Conservation (phyloP, 92 coral and sea anemone species). For the Paramuricea clavata region DNA sequence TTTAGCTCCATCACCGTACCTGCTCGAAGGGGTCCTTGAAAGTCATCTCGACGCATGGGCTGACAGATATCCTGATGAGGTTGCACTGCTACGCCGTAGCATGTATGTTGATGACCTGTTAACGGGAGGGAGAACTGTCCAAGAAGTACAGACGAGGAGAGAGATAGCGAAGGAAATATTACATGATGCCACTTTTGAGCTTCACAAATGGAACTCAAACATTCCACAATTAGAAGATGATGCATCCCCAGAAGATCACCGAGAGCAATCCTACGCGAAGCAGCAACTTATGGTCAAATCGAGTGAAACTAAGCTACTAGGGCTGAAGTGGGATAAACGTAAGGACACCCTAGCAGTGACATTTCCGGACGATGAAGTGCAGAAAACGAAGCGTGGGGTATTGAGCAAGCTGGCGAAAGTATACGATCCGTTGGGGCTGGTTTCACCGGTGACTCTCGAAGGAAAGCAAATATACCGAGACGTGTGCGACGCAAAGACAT, state of each 20-base stretch:
- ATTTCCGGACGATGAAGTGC: too few relatives aligned
- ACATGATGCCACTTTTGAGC: too few relatives aligned
- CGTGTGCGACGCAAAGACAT: background rate
- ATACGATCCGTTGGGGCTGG: too few relatives aligned
- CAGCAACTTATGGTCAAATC: too few relatives aligned
- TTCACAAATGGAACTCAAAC: background rate
- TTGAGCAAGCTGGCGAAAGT: too few relatives aligned
- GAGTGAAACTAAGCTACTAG: too few relatives aligned
- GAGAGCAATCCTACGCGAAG: background rate
- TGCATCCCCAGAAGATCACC: background rate
- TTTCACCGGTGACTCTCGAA: background rate
- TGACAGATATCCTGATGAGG: conserved; percentile 22
- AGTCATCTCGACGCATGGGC: conserved; percentile 45
- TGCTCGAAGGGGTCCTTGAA: conserved; percentile 35
- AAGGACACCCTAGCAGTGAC: too few relatives aligned
- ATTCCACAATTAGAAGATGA: background rate
- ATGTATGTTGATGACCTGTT: background rate
- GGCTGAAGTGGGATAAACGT: background rate
- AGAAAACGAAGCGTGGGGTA: too few relatives aligned
- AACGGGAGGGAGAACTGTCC: background rate
- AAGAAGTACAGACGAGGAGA: background rate
- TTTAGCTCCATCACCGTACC: conserved; percentile 34
- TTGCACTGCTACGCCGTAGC: background rate
- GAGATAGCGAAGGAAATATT: background rate
- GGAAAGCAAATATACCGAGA: background rate